Evolutionary conservation across 2,797 vertebrate genomes (phyloP).

Genomic region (Acestrorhynchus altus): DNA sequence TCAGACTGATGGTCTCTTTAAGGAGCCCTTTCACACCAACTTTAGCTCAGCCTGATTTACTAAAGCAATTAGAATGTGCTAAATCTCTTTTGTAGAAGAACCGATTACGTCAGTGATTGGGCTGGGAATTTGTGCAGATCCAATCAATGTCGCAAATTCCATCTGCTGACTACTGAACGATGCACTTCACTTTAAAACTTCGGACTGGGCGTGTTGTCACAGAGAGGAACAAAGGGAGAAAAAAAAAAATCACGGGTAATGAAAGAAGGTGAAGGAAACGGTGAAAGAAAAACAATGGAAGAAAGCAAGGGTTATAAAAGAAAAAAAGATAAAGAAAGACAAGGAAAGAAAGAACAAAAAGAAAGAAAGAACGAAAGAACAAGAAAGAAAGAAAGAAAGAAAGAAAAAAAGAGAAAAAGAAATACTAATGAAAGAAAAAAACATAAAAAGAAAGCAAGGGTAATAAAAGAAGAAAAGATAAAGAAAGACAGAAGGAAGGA

Average conservation of each 20-base stretch:
- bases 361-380: no score
- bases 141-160: conserved; percentile 1
- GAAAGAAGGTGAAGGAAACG: no score
- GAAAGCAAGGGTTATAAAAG: background rate
- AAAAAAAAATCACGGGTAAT: background rate
- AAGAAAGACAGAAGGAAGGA: background rate
- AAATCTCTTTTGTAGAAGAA: conserved; percentile 2
- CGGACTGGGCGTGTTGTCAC: background rate
- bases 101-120: background rate
- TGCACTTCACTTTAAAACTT: background rate
- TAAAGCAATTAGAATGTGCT: conserved; percentile 7
- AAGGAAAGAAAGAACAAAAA: no score
- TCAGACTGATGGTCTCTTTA: background rate
- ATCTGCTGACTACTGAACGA: background rate
- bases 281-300: background rate
- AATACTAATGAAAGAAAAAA: background rate
- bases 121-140: background rate
- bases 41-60: conserved; percentile 12
- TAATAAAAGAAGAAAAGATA: background rate
- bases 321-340: background rate
- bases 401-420: no score
- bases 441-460: background rate
- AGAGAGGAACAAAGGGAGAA: background rate
- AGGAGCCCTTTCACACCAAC: background rate
- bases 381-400: background rate